Percentiles rank a stretch among this genome's conserved stretches.
Conservation (phyloP, 2,888 invertebrate species). For the Trichopria drosophilae region DNA sequence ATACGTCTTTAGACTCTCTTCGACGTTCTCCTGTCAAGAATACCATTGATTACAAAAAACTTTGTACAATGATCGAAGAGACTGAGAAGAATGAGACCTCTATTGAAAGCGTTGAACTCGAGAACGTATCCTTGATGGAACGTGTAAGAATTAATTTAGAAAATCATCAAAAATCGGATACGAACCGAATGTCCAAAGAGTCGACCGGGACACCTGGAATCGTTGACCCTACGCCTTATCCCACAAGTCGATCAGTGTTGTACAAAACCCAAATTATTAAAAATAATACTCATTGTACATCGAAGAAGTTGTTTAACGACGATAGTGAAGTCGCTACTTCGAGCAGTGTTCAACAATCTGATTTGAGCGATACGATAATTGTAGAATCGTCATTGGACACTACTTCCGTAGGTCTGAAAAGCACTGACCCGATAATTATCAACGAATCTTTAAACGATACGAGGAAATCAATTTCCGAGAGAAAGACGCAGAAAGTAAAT, state of each 20-base stretch:
- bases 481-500: constrained; percentile 30
- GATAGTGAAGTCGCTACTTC: constrained; percentile 4
- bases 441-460: constrained; percentile 35
- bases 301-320: constrained; percentile 9
- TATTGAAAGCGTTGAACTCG: constrained; percentile 19
- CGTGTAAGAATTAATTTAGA: constrained; percentile 37
- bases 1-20: constrained; percentile 28
- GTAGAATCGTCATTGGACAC: constrained; percentile 32
- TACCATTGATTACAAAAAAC: neutral
- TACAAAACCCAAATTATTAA: constrained; percentile 38
- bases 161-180: neutral
- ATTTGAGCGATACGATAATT: constrained; percentile 28
- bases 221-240: constrained; percentile 45
- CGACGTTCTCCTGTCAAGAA: constrained; percentile 17
- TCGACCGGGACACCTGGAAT: constrained; percentile 27
- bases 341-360: too few species aligned
- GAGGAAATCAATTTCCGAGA: constrained; percentile 7
- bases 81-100: constrained; percentile 15
- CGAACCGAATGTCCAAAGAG: constrained; percentile 1
- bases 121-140: constrained; percentile 37
- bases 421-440: constrained; percentile 28
- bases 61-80: neutral
- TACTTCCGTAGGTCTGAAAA: constrained; percentile 13
- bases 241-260: constrained; percentile 40
- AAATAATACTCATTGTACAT: constrained; percentile 27